These are phyloP conservation scores for Scrobipalpa atriplicella DNA, from an alignment of 2,888 invertebrate genomes.

Conservation along the genomic window DNA sequence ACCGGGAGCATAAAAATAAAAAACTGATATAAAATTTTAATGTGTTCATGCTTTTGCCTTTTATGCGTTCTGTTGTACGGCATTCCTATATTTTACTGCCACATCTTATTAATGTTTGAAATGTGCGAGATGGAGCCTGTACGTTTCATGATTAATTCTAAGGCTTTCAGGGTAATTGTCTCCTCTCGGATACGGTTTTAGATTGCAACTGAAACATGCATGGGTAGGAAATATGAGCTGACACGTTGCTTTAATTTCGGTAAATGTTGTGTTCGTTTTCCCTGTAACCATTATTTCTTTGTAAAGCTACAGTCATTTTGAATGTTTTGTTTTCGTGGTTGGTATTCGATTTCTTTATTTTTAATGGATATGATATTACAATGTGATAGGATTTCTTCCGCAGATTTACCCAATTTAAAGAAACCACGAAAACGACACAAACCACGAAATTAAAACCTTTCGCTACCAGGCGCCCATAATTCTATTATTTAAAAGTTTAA, in stretches of 20 bases:
- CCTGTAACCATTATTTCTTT: neutral
- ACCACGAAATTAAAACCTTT: neutral
- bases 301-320: too few relatives aligned
- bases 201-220: neutral
- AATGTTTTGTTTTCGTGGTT: too few relatives aligned
- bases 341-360: too few relatives aligned
- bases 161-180: conserved; percentile 16
- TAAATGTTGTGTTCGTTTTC: too few relatives aligned
- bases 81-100: conserved; percentile 10
- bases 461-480: conserved; percentile 12
- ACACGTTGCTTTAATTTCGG: neutral
- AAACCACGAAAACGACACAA: too few relatives aligned
- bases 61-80: conserved; percentile 15
- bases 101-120: conserved; percentile 11
- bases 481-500: conserved; percentile 8
- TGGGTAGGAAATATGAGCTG: conserved; percentile 3
- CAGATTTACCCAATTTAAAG: too few relatives aligned
- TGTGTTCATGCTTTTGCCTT: conserved; percentile 19
- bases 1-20: conserved; percentile 18
- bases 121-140: conserved; percentile 9
- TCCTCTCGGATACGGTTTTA: neutral
- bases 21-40: conserved; percentile 24
- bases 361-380: too few relatives aligned
- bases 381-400: too few relatives aligned
- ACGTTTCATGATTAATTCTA: conserved; percentile 4